These are phyloP conservation scores for Drosophila paucipuncta DNA, from an alignment of 2,888 invertebrate species.

Conservation along the genomic window DNA sequence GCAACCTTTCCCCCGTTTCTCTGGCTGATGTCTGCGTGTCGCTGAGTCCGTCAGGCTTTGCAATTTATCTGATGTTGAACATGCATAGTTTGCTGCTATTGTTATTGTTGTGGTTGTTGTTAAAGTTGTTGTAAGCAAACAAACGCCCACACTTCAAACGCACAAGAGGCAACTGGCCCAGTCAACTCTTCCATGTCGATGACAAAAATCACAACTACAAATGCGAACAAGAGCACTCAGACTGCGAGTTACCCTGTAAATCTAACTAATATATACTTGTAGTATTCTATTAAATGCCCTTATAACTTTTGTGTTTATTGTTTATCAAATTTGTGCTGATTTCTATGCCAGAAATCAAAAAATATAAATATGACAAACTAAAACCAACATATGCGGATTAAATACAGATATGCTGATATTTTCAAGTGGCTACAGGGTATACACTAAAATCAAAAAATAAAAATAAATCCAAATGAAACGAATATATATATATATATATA, in stretches of 20 bases:
- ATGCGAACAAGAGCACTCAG: background rate
- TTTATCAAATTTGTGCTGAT: background rate
- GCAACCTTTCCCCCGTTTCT: constrained; percentile 13
- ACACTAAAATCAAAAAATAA: constrained; percentile 12
- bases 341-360: background rate
- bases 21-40: constrained; percentile 66
- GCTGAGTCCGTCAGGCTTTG: constrained; percentile 57
- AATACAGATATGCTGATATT: background rate
- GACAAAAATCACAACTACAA: constrained; percentile 60
- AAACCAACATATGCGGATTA: background rate
- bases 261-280: fast-evolving
- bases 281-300: background rate
- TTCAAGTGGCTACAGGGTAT: background rate
- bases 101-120: constrained; percentile 38
- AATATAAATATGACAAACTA: background rate
- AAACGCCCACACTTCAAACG: constrained; percentile 74
- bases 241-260: background rate
- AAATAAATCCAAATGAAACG: constrained; percentile 16
- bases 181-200: constrained; percentile 77
- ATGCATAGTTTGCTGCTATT: constrained; percentile 66
- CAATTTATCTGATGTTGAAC: constrained; percentile 81
- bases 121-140: constrained; percentile 65
- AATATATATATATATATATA: background rate
- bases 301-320: background rate
- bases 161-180: constrained; percentile 41